phyloP scores from a whole-genome alignment of 2,888 invertebrate genomes.

The Cheilosia vernalis region DNA sequence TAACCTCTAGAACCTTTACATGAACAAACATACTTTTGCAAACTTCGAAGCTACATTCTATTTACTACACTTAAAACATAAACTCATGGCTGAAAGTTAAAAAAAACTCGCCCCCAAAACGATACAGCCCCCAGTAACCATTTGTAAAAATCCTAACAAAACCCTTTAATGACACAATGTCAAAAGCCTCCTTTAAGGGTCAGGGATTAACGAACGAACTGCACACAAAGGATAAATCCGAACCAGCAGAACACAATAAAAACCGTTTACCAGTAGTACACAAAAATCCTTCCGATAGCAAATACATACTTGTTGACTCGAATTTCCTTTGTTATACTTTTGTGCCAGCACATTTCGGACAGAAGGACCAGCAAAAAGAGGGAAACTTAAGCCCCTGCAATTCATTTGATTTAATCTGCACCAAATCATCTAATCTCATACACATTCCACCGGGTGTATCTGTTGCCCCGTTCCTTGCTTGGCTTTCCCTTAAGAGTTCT shows the following conservation, averaged over 20 bases:
- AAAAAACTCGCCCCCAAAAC: background rate
- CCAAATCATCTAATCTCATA: slow-evolving; percentile 66
- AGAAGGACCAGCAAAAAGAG: background rate
- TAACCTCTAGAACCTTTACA: too few species aligned
- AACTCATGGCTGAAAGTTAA: background rate
- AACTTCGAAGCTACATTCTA: background rate
- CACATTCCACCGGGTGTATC: slow-evolving; percentile 50
- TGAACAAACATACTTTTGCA: too few species aligned
- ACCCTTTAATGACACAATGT: background rate
- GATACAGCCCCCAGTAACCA: background rate
- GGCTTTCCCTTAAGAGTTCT: slow-evolving; percentile 1
- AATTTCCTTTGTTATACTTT: slow-evolving; percentile 59
- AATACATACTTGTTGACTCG: slow-evolving; percentile 65
- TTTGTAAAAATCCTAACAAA: background rate
- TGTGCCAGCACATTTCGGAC: slow-evolving; percentile 9
- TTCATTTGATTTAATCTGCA: slow-evolving; percentile 68
- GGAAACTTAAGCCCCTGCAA: slow-evolving; percentile 55
- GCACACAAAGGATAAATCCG: slow-evolving; percentile 7
- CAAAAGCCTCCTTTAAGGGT: background rate
- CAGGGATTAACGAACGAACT: background rate
- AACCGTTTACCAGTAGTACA: background rate
- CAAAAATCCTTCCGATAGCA: slow-evolving; percentile 47
- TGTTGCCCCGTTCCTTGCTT: background rate
- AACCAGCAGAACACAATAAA: slow-evolving; percentile 19
- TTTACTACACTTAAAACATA: background rate